A percentile compares a stretch with the other conserved stretches of the same genome.
Conservation (phyloP, 2,797 vertebrate species). For the Hemitrygon akajei region DNA sequence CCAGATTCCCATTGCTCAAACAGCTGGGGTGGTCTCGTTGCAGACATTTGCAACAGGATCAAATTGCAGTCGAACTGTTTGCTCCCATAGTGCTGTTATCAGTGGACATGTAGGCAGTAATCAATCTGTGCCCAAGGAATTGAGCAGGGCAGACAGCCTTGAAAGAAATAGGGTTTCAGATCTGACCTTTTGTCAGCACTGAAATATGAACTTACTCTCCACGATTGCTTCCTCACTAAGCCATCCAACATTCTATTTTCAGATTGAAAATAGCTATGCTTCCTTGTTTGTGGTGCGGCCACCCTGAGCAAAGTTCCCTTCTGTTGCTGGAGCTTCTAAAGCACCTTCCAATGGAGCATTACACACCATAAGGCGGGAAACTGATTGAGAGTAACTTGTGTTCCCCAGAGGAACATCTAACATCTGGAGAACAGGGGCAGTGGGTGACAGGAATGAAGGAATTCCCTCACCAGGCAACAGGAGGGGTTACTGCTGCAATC, state of each 20-base stretch:
- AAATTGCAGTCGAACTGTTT: neutral
- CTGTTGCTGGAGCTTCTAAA: neutral
- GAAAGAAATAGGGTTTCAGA: too few species aligned
- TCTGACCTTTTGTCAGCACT: too few species aligned
- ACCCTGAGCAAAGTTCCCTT: too few species aligned
- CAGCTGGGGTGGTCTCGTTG: neutral
- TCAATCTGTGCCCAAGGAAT: too few species aligned
- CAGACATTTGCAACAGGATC: neutral
- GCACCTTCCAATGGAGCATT: neutral
- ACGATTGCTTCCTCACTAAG: too few species aligned
- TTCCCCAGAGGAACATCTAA: neutral
- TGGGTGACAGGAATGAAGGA: neutral
- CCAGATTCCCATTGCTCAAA: neutral
- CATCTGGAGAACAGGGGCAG: neutral
- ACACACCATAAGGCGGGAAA: neutral
- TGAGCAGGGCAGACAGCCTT: too few species aligned
- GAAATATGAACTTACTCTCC: too few species aligned
- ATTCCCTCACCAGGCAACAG: neutral
- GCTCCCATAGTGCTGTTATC: neutral
- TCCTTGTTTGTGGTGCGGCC: too few species aligned
- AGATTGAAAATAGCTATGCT: too few species aligned
- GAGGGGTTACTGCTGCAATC: neutral
- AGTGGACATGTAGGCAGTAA: neutral
- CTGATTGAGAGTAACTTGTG: neutral
- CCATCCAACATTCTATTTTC: too few species aligned